Base-by-base conservation (phyloP, 2,113 vertebrate genomes). In the Heliornis fulica region DNA sequence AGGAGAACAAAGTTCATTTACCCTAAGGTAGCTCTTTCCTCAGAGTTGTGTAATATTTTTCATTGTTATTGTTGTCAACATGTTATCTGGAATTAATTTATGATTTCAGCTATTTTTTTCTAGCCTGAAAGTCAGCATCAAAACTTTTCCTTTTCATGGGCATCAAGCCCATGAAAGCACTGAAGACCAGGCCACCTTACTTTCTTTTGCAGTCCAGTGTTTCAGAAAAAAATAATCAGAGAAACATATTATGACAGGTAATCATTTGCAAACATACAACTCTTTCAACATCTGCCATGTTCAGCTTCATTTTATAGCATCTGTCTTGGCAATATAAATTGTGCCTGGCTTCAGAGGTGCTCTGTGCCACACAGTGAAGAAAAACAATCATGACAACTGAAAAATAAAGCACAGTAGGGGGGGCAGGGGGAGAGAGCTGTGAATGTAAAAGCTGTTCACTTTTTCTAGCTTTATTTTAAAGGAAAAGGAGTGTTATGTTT, bases 191-290 rank as follows among this genome's bases (percentile, higher is more conserved):
- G 59, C 53, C 87, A 79, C 71, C 82, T 92, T 84, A 53, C 38
- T 89, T 95, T 94, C 71, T 86, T 66, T 87, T 84, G 63, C 79
- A 89, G 60, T 43, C 81, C 68, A 79, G 56, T 66, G 53, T 94
- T 96, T 94, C 76, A 75, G 53, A 19, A 95, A 93, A 90, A 95
- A 71, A 63, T 1, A 70, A 95, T 56, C 87, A 89, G 57, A 93
- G 81, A 95, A 96, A 95, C 93, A 72, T 89, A 96, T 92, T 95
- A 94, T 96, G 97, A 97, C 97, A 97, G 96, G 93, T 95, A 96
- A 97, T 98, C 93, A 96, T 97, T 94, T 96, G 96, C 93, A 97
- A 97, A 95, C 93, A 95, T 94, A 97, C 89, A 96, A 90, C 91
- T 97, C 96, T 96, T 97, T 97, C 97, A 96, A 92, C 25, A 89